phyloP scores from a whole-genome alignment of 2,113 vertebrate genomes.

The Zootoca vivipara region DNA sequence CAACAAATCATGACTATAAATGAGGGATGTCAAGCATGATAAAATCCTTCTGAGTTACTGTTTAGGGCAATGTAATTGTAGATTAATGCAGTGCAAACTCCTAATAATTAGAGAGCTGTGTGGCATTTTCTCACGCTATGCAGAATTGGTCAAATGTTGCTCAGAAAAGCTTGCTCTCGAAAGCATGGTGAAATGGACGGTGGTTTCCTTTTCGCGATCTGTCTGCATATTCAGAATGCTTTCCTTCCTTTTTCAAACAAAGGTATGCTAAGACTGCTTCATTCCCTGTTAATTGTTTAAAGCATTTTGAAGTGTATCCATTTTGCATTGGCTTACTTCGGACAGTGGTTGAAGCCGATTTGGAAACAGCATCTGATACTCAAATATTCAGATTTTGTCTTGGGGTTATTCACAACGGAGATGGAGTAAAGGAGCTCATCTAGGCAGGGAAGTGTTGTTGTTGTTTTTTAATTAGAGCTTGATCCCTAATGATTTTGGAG shows the following conservation, averaged over 20 bases:
- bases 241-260: neutral
- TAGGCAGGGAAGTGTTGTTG: fast-evolving
- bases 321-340: neutral
- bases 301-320: neutral
- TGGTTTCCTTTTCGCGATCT: neutral
- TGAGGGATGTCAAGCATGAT: neutral
- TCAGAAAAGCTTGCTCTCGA: fast-evolving
- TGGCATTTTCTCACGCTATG: neutral
- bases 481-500: neutral
- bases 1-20: neutral
- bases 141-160: fast-evolving
- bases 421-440: neutral
- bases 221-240: neutral
- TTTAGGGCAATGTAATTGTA: neutral
- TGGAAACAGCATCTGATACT: neutral
- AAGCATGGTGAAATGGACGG: neutral
- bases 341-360: neutral
- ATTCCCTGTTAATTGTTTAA: neutral
- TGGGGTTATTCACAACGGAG: neutral
- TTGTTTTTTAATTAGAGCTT: neutral
- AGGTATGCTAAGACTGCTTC: neutral
- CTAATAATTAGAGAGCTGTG: neutral
- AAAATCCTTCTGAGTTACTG: neutral
- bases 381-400: fast-evolving
- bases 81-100: neutral